These are phyloP conservation scores for Trogon surrucura DNA, from an alignment of 2,113 vertebrate species.

Conservation along the genomic window DNA sequence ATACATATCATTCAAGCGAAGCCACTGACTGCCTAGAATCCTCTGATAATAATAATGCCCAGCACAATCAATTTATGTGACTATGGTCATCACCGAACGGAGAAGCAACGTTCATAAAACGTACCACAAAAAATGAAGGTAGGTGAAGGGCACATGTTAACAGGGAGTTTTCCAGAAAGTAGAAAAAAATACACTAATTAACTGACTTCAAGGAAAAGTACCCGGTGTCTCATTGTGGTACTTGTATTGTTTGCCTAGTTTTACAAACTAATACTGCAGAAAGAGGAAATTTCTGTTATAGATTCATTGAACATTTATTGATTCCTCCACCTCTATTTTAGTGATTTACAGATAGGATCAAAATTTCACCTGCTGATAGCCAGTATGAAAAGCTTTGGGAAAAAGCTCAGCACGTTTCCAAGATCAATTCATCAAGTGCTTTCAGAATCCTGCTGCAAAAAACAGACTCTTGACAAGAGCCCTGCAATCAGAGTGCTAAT, in stretches of 20 bases:
- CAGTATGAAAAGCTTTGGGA: neutral
- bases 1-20: neutral
- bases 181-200: neutral
- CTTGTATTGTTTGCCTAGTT: neutral
- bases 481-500: neutral
- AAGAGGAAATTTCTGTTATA: neutral
- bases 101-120: neutral
- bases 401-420: neutral
- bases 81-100: neutral
- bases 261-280: neutral
- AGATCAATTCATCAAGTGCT: constrained; percentile 10
- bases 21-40: neutral
- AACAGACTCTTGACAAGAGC: neutral
- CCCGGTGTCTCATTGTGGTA: neutral
- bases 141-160: neutral
- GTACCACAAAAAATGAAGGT: neutral
- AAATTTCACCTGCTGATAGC: neutral
- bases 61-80: neutral
- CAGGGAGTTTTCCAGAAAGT: neutral
- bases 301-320: neutral
- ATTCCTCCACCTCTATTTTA: neutral
- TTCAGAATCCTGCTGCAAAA: constrained; percentile 21
- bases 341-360: neutral
- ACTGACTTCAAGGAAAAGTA: neutral
- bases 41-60: neutral